Evolutionary conservation across 2,888 invertebrate genomes (phyloP).

Genomic region (Lagria hirta): DNA sequence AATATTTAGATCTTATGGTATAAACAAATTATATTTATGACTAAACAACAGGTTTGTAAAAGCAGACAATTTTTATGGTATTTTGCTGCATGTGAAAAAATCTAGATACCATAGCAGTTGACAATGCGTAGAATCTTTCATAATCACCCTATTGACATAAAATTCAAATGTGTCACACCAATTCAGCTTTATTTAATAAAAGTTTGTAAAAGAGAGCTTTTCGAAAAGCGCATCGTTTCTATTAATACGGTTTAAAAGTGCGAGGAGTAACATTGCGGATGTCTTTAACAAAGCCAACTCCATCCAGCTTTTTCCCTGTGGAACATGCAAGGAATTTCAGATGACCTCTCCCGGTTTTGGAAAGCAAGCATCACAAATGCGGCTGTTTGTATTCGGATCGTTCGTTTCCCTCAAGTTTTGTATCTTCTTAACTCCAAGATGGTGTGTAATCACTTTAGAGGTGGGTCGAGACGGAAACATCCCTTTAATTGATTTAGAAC

Average conservation of each 20-base stretch:
- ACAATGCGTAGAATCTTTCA: constrained; percentile 2
- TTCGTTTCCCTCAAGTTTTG: constrained; percentile 46
- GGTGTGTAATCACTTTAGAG: constrained; percentile 46
- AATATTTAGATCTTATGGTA: too few species aligned
- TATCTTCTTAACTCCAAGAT: constrained; percentile 50
- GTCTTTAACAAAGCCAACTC: constrained; percentile 48
- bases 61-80: too few species aligned
- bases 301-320: constrained; percentile 40
- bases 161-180: constrained; percentile 8
- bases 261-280: constrained; percentile 41
- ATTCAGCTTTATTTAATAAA: constrained; percentile 28
- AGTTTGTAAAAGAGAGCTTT: constrained; percentile 31
- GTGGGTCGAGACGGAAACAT: constrained; percentile 24
- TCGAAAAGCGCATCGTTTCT: constrained; percentile 34
- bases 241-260: constrained; percentile 35
- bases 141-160: constrained; percentile 6
- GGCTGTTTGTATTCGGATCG: constrained; percentile 52
- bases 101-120: too few species aligned
- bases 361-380: constrained; percentile 48
- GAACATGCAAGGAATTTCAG: constrained; percentile 41
- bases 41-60: too few species aligned
- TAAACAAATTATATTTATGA: too few species aligned
- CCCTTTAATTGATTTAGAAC: constrained; percentile 27
- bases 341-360: constrained; percentile 41
- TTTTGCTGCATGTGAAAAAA: too few species aligned